phyloP scores from a whole-genome alignment of 1,140 invertebrate species.

The Drosophila sechellia region DNA sequence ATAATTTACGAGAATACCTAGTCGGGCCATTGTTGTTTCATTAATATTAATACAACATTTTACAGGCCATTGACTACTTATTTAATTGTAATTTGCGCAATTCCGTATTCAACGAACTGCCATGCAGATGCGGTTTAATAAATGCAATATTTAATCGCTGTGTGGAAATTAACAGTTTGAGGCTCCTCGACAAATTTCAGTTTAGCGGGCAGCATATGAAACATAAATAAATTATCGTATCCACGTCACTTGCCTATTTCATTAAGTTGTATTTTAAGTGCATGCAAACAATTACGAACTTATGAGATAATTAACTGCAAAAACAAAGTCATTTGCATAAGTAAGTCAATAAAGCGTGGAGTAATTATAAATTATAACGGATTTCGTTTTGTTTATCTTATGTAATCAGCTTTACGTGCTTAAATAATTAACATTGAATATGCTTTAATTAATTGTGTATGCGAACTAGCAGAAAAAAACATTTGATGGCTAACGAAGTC shows the following conservation, averaged over 20 bases:
- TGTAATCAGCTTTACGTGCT: conserved; percentile 59
- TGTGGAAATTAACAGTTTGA: conserved; percentile 35
- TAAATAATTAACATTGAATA: conserved; percentile 64
- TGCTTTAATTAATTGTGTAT: conserved; percentile 51
- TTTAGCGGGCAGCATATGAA: conserved; percentile 21
- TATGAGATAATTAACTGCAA: conserved; percentile 65
- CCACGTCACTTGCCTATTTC: conserved; percentile 14
- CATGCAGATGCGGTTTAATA: conserved; percentile 13
- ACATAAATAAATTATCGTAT: conserved; percentile 33
- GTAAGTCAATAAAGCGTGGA: conserved; percentile 66
- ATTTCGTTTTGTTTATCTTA: conserved; percentile 58
- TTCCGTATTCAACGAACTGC: conserved; percentile 8
- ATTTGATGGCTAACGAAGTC: not conserved
- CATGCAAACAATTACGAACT: conserved; percentile 57
- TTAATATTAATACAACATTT: conserved; percentile 61
- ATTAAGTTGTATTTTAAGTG: conserved; percentile 27
- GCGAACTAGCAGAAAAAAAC: not conserved
- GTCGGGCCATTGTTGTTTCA: conserved; percentile 42
- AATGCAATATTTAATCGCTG: conserved; percentile 31
- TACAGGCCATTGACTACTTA: conserved; percentile 44
- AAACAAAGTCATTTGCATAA: conserved; percentile 64
- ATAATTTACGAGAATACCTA: conserved; percentile 38
- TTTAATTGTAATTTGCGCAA: conserved; percentile 36
- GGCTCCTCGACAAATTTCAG: conserved; percentile 37
- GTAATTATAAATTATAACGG: conserved; percentile 72